These are phyloP conservation scores for Gari tellinella DNA, from an alignment of 2,888 invertebrate species.

Conservation along the genomic window DNA sequence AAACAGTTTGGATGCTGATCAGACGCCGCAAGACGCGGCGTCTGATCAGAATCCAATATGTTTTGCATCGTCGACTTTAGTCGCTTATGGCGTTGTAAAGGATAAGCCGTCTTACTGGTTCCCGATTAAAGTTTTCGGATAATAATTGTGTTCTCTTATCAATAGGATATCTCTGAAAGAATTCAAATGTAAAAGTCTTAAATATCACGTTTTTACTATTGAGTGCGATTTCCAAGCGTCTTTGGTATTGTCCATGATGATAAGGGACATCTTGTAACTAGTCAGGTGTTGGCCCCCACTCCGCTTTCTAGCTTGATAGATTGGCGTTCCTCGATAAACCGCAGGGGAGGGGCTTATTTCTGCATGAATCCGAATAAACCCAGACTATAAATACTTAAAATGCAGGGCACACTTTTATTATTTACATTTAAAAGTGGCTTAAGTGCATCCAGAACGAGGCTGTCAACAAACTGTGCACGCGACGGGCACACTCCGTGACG, in stretches of 20 bases:
- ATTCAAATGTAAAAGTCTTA: too few relatives aligned
- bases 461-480: slow-evolving; percentile 64
- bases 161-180: too few relatives aligned
- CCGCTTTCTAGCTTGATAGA: too few relatives aligned
- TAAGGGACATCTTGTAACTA: slow-evolving; percentile 37
- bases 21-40: too few relatives aligned
- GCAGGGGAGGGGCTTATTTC: slow-evolving; percentile 52
- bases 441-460: slow-evolving; percentile 57
- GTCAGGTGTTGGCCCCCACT: slow-evolving; percentile 19
- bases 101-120: too few relatives aligned
- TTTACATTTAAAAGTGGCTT: slow-evolving; percentile 61
- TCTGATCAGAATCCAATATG: too few relatives aligned
- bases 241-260: slow-evolving; percentile 26
- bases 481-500: slow-evolving; percentile 59
- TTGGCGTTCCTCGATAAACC: slow-evolving; percentile 8
- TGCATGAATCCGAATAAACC: slow-evolving; percentile 55
- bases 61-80: too few relatives aligned
- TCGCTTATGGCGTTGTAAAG: too few relatives aligned
- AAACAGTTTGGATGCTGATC: too few relatives aligned
- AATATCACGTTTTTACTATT: slow-evolving; percentile 29
- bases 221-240: slow-evolving; percentile 26
- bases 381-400: slow-evolving; percentile 57
- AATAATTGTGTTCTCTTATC: too few relatives aligned
- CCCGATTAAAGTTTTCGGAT: too few relatives aligned
- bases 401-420: slow-evolving; percentile 56